A percentile compares a stretch with the other conserved stretches of the same genome.
phyloP scores from a whole-genome alignment of 2,113 vertebrate genomes.

The Neogale vison region DNA sequence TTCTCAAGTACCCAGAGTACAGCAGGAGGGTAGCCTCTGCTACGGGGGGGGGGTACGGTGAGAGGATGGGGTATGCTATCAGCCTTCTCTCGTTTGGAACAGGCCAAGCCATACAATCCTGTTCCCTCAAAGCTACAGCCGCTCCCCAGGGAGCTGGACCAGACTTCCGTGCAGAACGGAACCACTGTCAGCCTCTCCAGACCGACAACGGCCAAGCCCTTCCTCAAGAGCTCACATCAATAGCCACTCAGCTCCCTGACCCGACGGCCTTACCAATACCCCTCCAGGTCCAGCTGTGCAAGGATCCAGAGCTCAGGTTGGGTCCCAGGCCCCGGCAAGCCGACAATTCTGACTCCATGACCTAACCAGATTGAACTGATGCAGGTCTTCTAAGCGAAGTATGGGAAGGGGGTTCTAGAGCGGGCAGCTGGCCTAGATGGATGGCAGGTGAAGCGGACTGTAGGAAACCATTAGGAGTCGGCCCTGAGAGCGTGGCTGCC shows the following conservation, averaged over 20 bases:
- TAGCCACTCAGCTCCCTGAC: too few species aligned
- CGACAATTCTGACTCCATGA: not conserved
- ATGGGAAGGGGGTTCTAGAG: too few species aligned
- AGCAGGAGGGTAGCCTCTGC: not conserved
- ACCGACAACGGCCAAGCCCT: not conserved
- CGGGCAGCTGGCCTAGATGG: rapidly evolving
- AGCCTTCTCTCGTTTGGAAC: rapidly evolving
- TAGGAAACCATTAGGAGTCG: not conserved
- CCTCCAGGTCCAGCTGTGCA: not conserved
- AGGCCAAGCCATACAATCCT: not conserved
- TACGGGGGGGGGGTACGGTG: not conserved
- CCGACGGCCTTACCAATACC: not conserved
- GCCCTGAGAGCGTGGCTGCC: not conserved
- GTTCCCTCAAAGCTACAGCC: not conserved
- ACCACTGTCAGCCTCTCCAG: not conserved
- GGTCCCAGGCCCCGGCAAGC: not conserved
- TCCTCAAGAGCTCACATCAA: not conserved
- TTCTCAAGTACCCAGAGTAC: not conserved
- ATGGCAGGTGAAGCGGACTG: rapidly evolving
- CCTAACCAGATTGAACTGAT: not conserved
- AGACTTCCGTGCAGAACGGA: not conserved
- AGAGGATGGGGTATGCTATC: not conserved
- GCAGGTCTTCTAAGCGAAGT: too few species aligned
- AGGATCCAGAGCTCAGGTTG: not conserved
- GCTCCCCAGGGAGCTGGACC: too few species aligned